Evolutionary conservation across 2,888 invertebrate species (phyloP).

Genomic region (Ormyrus rosae): DNA sequence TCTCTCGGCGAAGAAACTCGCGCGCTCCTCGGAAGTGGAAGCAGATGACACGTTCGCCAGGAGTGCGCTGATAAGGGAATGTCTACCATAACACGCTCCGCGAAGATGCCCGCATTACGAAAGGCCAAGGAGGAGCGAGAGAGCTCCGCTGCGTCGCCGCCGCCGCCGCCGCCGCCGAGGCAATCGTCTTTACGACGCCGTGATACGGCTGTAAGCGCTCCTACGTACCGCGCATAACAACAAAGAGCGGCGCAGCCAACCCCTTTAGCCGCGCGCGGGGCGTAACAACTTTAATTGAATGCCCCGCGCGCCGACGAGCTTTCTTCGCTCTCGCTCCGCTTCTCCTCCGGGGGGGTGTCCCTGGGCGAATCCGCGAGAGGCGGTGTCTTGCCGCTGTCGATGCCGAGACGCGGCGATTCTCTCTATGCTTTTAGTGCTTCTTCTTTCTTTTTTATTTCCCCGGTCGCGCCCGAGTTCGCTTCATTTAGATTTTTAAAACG

Average conservation of each 20-base stretch:
- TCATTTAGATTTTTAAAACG: too few relatives aligned
- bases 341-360: neutral
- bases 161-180: conserved; percentile 55
- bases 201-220: conserved; percentile 58
- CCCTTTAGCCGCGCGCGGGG: conserved; percentile 47
- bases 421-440: neutral
- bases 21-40: conserved; percentile 55
- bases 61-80: conserved; percentile 56
- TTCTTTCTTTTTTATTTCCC: neutral
- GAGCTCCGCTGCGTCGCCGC: too few relatives aligned
- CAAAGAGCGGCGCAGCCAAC: conserved; percentile 49
- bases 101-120: conserved; percentile 74
- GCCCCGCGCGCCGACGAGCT: conserved; percentile 18
- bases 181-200: conserved; percentile 73
- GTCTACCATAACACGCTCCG: conserved; percentile 70
- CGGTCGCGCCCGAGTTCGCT: neutral
- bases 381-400: conserved; percentile 12
- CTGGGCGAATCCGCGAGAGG: conserved; percentile 8
- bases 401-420: neutral
- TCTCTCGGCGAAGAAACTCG: conserved; percentile 41
- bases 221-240: conserved; percentile 61
- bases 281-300: conserved; percentile 65
- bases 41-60: conserved; percentile 74
- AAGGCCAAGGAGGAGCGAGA: conserved; percentile 64
- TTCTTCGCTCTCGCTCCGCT: too few relatives aligned